Evolutionary conservation across 2,797 vertebrate genomes (phyloP).

Genomic region (Oreochromis mossambicus): DNA sequence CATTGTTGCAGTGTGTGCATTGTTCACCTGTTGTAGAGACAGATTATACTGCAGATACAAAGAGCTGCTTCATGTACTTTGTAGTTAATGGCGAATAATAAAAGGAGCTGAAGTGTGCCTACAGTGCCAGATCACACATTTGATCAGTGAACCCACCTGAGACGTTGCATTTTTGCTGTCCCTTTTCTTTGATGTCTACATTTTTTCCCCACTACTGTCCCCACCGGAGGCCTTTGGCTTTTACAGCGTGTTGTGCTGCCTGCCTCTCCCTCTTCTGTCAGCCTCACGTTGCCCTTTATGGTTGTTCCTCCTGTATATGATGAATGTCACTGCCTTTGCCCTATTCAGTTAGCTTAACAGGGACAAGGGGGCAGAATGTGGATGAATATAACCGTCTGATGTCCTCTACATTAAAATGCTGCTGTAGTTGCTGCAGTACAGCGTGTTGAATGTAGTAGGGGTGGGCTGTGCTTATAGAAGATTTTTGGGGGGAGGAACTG

Average conservation of each 20-base stretch:
- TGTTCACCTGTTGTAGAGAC: not conserved
- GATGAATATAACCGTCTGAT: slow-evolving; percentile 10
- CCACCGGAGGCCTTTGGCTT: slow-evolving; percentile 32
- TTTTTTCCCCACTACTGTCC: slow-evolving; percentile 1
- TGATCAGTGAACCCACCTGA: not conserved
- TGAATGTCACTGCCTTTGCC: slow-evolving; percentile 52
- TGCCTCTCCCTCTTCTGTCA: slow-evolving; percentile 59
- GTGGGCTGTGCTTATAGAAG: not conserved
- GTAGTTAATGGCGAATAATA: not conserved
- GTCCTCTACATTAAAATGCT: not conserved
- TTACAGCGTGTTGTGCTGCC: slow-evolving; percentile 2
- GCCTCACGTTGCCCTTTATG: slow-evolving; percentile 49
- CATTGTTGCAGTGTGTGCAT: not conserved
- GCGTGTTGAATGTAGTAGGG: not conserved
- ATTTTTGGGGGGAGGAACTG: not conserved
- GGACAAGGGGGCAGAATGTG: slow-evolving; percentile 10
- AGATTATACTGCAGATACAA: not conserved
- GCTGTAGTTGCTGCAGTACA: not conserved
- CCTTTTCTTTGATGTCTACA: not conserved
- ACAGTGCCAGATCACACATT: not conserved
- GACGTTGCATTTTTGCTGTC: slow-evolving; percentile 7
- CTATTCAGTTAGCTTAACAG: slow-evolving; percentile 30
- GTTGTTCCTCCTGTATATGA: slow-evolving; percentile 25
- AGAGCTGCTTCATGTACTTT: not conserved
- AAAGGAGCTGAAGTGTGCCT: not conserved